Evolutionary conservation across 2,888 invertebrate species (phyloP), one percentile per base, ranked within the genome.

Genomic region (Protodeltote pygarga): DNA sequence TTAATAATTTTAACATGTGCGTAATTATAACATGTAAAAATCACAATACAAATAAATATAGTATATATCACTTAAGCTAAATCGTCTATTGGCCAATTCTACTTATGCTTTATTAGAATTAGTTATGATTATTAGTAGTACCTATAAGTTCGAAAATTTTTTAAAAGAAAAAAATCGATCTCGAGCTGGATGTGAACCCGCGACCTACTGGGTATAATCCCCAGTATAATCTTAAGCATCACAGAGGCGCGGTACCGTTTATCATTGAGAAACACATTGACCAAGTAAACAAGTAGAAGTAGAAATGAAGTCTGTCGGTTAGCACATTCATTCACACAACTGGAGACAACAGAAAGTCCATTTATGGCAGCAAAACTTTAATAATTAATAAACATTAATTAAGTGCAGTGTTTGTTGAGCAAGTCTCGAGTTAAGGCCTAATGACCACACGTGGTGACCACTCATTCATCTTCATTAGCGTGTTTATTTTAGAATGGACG

Each of bases 391-490:
- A 69, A 58, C 45, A 49, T 65, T 57, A 65, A 66, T 69, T 58
- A 58, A 35, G 38, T 65, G 45, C 34, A 45, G 40, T 61, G 52
- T 53, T 54, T 60, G 65, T 37, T 54, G 51, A 51, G 50, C 48
- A 52, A 46, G 41, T 33, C 52, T 14, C 24, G 33, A 29, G 31
- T 47, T 38, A 45, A 51, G 38, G 63, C 52, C 40, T 73, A 73
- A 73, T 73, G 61, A 62, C 67, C 65, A 68, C 70, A 66, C 69
- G 69, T 65, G 62, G 61, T 62, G 57, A 65, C 52, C 55, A 60
- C 54, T 49, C 76, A 77, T 80, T 68, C 58, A 73, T 81, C 80
- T 80, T 80, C 81, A 79, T 81, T 81, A 80, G 65, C 37, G 61
- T 46, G 60, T 60, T 74, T 73, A 75, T 76, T 78, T 79, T 71